Evolutionary conservation across 2,888 invertebrate species (phyloP).

Genomic region (Morpho deidamia): DNA sequence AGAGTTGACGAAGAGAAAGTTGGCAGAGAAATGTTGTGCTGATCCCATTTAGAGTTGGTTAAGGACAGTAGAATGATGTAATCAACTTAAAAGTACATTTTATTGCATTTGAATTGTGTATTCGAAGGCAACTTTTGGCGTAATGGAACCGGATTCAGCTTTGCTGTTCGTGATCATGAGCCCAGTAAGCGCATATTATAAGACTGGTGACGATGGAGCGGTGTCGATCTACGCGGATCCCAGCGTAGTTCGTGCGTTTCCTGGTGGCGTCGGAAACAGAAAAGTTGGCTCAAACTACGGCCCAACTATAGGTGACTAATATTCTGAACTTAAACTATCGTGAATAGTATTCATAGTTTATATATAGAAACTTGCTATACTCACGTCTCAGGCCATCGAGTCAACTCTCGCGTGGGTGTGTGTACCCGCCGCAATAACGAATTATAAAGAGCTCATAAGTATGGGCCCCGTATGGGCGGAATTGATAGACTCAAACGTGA

Average conservation of each 20-base stretch:
- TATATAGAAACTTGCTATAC: too few relatives aligned
- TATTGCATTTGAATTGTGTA: neutral
- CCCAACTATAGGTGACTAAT: slow-evolving; percentile 83
- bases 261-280: slow-evolving; percentile 94
- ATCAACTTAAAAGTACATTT: too few relatives aligned
- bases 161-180: slow-evolving; percentile 93
- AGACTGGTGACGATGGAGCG: slow-evolving; percentile 80
- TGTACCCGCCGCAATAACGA: too few relatives aligned
- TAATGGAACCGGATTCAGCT: slow-evolving; percentile 91
- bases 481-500: too few relatives aligned
- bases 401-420: too few relatives aligned
- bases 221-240: slow-evolving; percentile 96
- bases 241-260: slow-evolving; percentile 90
- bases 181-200: slow-evolving; percentile 96
- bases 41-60: too few relatives aligned
- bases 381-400: too few relatives aligned
- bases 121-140: slow-evolving; percentile 92
- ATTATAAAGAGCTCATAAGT: too few relatives aligned
- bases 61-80: too few relatives aligned
- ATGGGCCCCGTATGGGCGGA: too few relatives aligned
- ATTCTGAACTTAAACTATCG: neutral
- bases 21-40: too few relatives aligned
- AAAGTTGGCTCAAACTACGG: slow-evolving; percentile 98
- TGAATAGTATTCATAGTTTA: neutral
- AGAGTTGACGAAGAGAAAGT: too few relatives aligned